Conservation (phyloP, 2,888 invertebrate genomes). For the Drosophila atripex region DNA sequence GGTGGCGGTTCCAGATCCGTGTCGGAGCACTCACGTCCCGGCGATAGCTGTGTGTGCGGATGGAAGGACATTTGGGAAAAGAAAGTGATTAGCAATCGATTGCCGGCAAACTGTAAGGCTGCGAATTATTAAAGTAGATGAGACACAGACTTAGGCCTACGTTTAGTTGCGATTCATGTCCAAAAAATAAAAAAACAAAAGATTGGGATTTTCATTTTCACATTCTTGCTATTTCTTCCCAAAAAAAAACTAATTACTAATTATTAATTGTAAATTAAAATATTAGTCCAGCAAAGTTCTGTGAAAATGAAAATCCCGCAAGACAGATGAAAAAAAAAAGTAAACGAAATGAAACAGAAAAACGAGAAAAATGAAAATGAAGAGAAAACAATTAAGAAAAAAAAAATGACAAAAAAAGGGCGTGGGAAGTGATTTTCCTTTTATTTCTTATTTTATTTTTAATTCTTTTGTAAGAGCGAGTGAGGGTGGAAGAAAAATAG, state of each 20-base stretch:
- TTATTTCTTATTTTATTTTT: slow-evolving; percentile 1
- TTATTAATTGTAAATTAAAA: not conserved
- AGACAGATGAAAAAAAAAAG: not conserved
- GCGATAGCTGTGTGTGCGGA: slow-evolving; percentile 87
- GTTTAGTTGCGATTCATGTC: slow-evolving; percentile 41
- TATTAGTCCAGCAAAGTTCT: not conserved
- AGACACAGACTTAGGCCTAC: slow-evolving; percentile 52
- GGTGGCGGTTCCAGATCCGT: slow-evolving; percentile 95
- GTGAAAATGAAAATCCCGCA: slow-evolving; percentile 13
- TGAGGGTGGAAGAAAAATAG: not conserved
- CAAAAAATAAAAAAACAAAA: slow-evolving; percentile 20
- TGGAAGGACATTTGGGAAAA: not conserved
- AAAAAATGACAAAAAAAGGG: slow-evolving; percentile 4
- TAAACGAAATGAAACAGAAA: not conserved
- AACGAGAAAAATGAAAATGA: slow-evolving; percentile 6
- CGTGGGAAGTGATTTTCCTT: not conserved
- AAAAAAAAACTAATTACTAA: too few relatives aligned
- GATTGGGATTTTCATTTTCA: slow-evolving; percentile 8
- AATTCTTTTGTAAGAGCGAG: not conserved
- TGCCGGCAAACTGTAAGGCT: not conserved
- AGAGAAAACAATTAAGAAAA: not conserved
- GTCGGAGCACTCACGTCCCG: slow-evolving; percentile 92
- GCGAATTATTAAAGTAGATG: not conserved
- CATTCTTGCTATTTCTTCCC: not conserved
- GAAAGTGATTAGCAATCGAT: slow-evolving; percentile 16